Conservation (phyloP, 2,797 vertebrate species). For the Sebastes aleutianus region DNA sequence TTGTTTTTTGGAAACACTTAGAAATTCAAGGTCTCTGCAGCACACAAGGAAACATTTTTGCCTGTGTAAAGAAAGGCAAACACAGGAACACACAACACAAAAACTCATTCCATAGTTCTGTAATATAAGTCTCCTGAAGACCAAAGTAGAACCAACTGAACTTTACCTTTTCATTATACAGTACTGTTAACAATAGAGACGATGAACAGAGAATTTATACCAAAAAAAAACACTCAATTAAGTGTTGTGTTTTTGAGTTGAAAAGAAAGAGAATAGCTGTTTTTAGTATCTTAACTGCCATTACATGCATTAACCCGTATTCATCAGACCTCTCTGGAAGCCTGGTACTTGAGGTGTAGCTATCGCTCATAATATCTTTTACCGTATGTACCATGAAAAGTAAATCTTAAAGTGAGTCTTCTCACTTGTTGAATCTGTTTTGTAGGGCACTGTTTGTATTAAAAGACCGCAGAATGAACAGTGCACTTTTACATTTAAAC, state of each 20-base stretch:
- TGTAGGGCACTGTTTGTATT: slow-evolving; percentile 42
- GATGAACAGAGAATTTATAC: slow-evolving; percentile 39
- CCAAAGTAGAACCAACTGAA: slow-evolving; percentile 46
- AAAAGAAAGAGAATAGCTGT: slow-evolving; percentile 46
- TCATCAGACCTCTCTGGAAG: slow-evolving; percentile 61
- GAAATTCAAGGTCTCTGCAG: slow-evolving; percentile 59
- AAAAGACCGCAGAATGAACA: slow-evolving; percentile 60
- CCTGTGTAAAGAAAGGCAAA: slow-evolving; percentile 62
- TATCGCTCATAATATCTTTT: slow-evolving; percentile 32
- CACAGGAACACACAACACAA: slow-evolving; percentile 67
- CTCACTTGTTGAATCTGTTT: slow-evolving; percentile 36
- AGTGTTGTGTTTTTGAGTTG: slow-evolving; percentile 41
- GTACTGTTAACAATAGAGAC: slow-evolving; percentile 54
- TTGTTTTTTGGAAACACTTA: neutral
- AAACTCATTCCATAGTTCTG: slow-evolving; percentile 27
- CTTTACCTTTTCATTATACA: slow-evolving; percentile 49
- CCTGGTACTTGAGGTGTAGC: slow-evolving; percentile 57
- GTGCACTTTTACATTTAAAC: slow-evolving; percentile 57
- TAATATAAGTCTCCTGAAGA: slow-evolving; percentile 82
- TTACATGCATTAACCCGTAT: slow-evolving; percentile 76
- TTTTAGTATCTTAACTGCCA: slow-evolving; percentile 39
- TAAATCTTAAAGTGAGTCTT: slow-evolving; percentile 36
- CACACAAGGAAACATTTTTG: slow-evolving; percentile 44
- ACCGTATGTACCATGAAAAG: slow-evolving; percentile 40
- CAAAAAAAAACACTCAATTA: slow-evolving; percentile 32